Evolutionary conservation across 2,797 vertebrate genomes (phyloP).

Genomic region (Coendou prehensilis): DNA sequence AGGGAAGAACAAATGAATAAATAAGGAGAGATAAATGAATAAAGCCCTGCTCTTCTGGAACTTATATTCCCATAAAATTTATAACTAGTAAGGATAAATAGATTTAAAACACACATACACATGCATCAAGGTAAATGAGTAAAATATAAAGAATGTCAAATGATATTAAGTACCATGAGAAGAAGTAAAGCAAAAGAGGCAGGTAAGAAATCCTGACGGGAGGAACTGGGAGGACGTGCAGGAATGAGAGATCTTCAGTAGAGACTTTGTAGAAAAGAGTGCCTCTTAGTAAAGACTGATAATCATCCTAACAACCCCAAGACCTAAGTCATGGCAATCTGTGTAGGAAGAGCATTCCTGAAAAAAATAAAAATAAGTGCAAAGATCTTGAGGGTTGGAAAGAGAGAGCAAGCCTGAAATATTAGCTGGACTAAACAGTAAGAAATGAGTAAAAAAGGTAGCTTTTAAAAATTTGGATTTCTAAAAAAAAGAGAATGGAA

Average conservation of each 20-base stretch:
- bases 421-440: background rate
- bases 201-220: background rate
- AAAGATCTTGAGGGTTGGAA: background rate
- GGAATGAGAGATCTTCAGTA: background rate
- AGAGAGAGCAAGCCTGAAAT: background rate
- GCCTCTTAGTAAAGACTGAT: background rate
- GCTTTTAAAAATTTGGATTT: slow-evolving; percentile 17
- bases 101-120: background rate
- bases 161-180: background rate
- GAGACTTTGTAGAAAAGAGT: background rate
- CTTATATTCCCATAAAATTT: background rate
- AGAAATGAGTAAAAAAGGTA: background rate
- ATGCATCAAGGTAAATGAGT: background rate
- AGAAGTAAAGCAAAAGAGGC: slow-evolving; percentile 36
- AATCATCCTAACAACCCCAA: background rate
- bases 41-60: background rate
- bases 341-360: background rate
- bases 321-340: background rate
- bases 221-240: background rate
- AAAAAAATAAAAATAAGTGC: slow-evolving; percentile 16
- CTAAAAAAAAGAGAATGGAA: background rate
- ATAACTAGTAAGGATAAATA: background rate
- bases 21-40: slow-evolving; percentile 38
- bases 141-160: background rate
- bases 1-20: background rate